phyloP scores from a whole-genome alignment of 2,113 vertebrate species.

The Syngnathus scovelli region DNA sequence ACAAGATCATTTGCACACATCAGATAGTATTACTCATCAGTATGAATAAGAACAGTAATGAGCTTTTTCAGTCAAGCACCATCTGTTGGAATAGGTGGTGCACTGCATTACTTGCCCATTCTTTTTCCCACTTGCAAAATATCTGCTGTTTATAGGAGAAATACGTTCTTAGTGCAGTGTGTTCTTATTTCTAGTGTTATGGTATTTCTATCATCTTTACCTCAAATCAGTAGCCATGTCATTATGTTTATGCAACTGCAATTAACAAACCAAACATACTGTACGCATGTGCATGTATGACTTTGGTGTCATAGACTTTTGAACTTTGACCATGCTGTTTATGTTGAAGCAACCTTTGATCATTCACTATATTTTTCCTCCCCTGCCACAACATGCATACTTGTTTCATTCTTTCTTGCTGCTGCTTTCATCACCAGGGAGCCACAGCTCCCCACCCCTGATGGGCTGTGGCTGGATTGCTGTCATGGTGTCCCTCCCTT shows the following conservation, averaged over 20 bases:
- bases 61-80: not conserved
- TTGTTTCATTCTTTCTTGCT: conserved; percentile 15
- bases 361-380: conserved; percentile 45
- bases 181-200: not conserved
- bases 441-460: conserved; percentile 56
- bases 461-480: conserved; percentile 57
- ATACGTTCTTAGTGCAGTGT: not conserved
- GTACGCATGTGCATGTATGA: conserved; percentile 38
- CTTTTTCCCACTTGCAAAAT: not conserved
- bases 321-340: conserved; percentile 51
- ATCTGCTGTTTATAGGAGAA: not conserved
- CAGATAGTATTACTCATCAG: not conserved
- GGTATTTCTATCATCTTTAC: not conserved
- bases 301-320: conserved; percentile 66
- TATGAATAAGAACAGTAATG: too few relatives aligned
- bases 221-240: not conserved
- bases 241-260: not conserved
- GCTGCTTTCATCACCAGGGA: conserved; percentile 65
- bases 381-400: conserved; percentile 5
- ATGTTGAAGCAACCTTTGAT: conserved; percentile 58
- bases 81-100: not conserved
- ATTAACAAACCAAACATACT: too few relatives aligned
- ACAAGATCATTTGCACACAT: not conserved
- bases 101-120: not conserved
- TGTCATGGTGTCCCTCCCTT: conserved; percentile 56